Percentiles rank a stretch among this genome's conserved stretches.
These are phyloP conservation scores for Atopsyche davidsoni DNA, from an alignment of 1,140 invertebrate genomes.

Conservation along the genomic window DNA sequence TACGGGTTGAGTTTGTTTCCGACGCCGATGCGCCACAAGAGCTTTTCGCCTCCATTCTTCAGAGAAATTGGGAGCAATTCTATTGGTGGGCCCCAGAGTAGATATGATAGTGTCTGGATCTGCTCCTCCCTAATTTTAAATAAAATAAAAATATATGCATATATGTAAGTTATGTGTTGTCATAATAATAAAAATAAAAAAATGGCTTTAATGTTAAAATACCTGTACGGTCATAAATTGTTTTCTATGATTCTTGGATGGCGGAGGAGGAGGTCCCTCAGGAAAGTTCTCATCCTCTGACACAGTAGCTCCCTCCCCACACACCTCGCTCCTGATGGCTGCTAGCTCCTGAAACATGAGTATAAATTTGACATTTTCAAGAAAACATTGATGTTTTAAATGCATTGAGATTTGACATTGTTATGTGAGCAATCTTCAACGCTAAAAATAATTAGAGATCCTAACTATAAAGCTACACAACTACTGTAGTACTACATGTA, in stretches of 20 bases:
- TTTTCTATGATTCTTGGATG: constrained; percentile 11
- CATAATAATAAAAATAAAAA: not conserved
- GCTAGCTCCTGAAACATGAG: constrained; percentile 51
- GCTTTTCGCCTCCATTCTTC: constrained; percentile 25
- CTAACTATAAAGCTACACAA: too few species aligned
- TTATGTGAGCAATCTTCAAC: too few species aligned
- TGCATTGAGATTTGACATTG: not conserved
- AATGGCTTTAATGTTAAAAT: not conserved
- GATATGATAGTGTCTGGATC: constrained; percentile 15
- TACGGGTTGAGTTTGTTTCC: constrained; percentile 13
- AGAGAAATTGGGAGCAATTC: constrained; percentile 7
- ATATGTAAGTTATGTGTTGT: not conserved
- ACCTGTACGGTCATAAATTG: constrained; percentile 7
- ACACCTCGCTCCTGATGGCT: constrained; percentile 53
- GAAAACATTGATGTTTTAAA: not conserved
- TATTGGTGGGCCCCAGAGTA: constrained; percentile 15
- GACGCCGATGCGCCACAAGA: constrained; percentile 14
- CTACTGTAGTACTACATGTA: too few species aligned
- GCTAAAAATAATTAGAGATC: too few species aligned
- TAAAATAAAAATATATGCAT: not conserved
- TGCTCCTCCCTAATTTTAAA: not conserved
- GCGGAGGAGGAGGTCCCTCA: constrained; percentile 48
- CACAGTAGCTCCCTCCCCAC: constrained; percentile 58
- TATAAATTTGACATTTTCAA: not conserved
- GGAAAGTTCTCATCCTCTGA: constrained; percentile 67